Conservation (phyloP, 92 coral and sea anemone species). For the Plumapathes pennacea region DNA sequence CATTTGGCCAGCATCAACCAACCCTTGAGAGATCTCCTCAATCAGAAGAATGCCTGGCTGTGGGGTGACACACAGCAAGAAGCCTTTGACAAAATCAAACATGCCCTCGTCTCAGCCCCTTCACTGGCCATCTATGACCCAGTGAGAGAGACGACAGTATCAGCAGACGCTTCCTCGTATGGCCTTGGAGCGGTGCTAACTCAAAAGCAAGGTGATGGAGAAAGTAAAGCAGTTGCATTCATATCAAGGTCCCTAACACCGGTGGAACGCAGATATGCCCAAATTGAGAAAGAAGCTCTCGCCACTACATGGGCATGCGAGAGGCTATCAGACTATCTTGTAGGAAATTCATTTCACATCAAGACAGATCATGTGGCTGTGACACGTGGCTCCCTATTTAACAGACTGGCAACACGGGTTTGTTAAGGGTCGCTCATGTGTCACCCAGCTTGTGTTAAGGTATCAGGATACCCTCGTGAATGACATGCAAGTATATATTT, state of each 20-base stretch:
- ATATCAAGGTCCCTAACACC: conserved; percentile 41
- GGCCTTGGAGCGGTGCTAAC: conserved; percentile 48
- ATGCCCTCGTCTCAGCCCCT: conserved; percentile 31
- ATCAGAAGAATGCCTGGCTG: conserved; percentile 15
- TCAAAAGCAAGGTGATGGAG: conserved; percentile 25
- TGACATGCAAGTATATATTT: too few relatives aligned
- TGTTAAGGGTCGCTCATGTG: neutral
- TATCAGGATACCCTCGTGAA: too few relatives aligned
- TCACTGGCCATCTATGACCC: conserved; percentile 43
- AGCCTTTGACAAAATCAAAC: conserved; percentile 16
- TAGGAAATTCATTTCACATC: conserved; percentile 30
- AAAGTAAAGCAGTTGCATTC: conserved; percentile 27
- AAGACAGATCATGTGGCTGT: conserved; percentile 58
- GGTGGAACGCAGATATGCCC: conserved; percentile 37
- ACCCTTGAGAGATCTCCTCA: conserved; percentile 19
- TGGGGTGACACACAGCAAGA: conserved; percentile 38
- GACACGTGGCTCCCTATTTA: conserved; percentile 6
- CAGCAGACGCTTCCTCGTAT: conserved; percentile 46
- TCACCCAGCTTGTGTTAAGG: conserved; percentile 5
- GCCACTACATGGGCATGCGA: conserved; percentile 49
- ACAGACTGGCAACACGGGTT: conserved; percentile 20
- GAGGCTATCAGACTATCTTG: conserved; percentile 42
- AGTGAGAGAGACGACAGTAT: conserved; percentile 10
- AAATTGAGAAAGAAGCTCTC: conserved; percentile 52
- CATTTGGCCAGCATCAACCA: conserved; percentile 27